phyloP scores from a whole-genome alignment of 2,113 vertebrate species.

The Mungos mungo region DNA sequence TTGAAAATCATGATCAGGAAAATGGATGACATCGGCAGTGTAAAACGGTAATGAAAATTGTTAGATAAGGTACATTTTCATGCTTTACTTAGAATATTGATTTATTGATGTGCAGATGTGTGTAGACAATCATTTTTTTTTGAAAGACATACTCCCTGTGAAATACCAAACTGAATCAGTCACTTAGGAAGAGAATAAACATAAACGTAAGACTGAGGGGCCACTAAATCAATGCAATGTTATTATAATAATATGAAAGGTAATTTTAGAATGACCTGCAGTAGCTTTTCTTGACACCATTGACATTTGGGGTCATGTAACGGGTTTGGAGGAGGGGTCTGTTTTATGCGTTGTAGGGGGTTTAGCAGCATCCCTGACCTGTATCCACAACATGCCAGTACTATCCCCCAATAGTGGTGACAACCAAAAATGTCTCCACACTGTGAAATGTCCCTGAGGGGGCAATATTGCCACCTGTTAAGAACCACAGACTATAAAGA shows the following conservation, averaged over 20 bases:
- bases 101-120: not conserved
- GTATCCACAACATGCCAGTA: accelerated
- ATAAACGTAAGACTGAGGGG: not conserved
- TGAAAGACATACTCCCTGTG: not conserved
- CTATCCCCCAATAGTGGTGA: accelerated
- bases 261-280: not conserved
- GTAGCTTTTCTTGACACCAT: not conserved
- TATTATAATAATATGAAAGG: not conserved
- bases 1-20: not conserved
- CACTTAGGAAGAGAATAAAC: not conserved
- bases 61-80: not conserved
- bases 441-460: accelerated
- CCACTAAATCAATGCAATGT: not conserved
- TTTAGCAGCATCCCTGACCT: not conserved
- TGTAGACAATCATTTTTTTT: not conserved
- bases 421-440: not conserved
- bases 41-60: not conserved
- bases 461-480: not conserved
- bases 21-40: not conserved
- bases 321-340: not conserved
- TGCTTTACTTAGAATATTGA: not conserved
- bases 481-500: not conserved
- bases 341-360: not conserved
- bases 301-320: not conserved
- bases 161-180: not conserved